Conservation (phyloP, 2,888 invertebrate genomes). For the Sinelater perroti region DNA sequence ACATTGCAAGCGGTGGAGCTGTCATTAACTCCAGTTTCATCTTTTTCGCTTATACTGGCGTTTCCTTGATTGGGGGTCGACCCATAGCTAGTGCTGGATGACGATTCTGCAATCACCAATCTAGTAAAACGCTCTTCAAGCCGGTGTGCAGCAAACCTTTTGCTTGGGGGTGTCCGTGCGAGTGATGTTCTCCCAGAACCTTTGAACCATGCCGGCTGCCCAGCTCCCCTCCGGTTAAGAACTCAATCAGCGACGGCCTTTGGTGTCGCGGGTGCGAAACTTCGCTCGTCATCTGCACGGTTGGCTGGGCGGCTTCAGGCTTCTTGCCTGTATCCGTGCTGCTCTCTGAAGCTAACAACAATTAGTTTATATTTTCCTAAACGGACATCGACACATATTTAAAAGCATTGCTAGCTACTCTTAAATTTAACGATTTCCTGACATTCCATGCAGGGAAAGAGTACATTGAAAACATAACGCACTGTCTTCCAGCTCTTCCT, state of each 20-base stretch:
- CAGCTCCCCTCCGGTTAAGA: conserved; percentile 68
- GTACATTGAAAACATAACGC: conserved; percentile 44
- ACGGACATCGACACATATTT: conserved; percentile 6
- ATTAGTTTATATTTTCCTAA: conserved; percentile 35
- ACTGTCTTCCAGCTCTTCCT: conserved; percentile 85
- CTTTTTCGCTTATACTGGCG: conserved; percentile 52
- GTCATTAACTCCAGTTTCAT: conserved; percentile 43
- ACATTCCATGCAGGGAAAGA: background rate
- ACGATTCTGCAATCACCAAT: conserved; percentile 52
- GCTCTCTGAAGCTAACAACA: conserved; percentile 49
- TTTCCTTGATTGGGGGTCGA: conserved; percentile 57
- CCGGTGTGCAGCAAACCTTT: too few species aligned
- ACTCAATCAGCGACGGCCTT: conserved; percentile 73
- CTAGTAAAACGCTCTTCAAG: too few species aligned
- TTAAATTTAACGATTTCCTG: background rate
- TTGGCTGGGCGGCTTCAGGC: conserved; percentile 56
- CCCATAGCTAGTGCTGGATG: conserved; percentile 57
- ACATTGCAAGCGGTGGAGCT: conserved; percentile 30
- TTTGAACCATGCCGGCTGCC: conserved; percentile 54
- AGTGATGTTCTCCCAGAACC: conserved; percentile 41
- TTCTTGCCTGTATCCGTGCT: conserved; percentile 56
- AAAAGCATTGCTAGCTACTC: background rate
- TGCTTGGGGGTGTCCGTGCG: conserved; percentile 23
- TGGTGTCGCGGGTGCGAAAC: conserved; percentile 63
- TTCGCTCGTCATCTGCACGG: conserved; percentile 63